These are phyloP conservation scores for Novumbra hubbsi DNA, from an alignment of 2,797 vertebrate species.

Conservation along the genomic window DNA sequence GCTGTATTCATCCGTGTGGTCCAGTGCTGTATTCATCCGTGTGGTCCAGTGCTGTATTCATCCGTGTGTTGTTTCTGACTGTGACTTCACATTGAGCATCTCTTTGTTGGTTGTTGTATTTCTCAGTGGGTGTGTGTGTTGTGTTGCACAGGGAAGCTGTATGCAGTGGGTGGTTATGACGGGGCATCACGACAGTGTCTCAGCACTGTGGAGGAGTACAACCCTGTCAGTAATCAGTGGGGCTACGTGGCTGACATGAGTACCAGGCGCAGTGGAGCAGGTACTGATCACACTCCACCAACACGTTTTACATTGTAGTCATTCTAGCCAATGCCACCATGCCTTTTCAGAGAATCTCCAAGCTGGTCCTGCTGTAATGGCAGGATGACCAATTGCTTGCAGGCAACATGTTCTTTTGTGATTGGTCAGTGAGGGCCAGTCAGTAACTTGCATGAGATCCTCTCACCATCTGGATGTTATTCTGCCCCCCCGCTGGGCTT, in stretches of 20 bases:
- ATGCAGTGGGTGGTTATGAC: conserved; percentile 93
- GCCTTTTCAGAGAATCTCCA: too few relatives aligned
- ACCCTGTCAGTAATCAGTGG: conserved; percentile 90
- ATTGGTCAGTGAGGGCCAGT: too few relatives aligned
- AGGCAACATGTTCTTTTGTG: too few relatives aligned
- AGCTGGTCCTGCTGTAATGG: too few relatives aligned
- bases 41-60: neutral
- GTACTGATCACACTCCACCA: conserved; percentile 62
- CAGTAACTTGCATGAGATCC: too few relatives aligned
- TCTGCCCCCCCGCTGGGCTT: too few relatives aligned
- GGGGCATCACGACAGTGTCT: conserved; percentile 95
- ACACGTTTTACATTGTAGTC: neutral
- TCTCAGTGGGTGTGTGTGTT: conserved; percentile 16
- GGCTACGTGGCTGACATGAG: conserved; percentile 92
- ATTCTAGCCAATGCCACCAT: too few relatives aligned
- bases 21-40: conserved; percentile 3
- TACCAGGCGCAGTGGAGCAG: conserved; percentile 94
- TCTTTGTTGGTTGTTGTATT: conserved; percentile 7
- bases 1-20: conserved; percentile 8
- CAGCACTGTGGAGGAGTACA: conserved; percentile 92
- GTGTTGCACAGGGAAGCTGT: conserved; percentile 81
- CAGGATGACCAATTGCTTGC: too few relatives aligned
- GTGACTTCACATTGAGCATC: neutral
- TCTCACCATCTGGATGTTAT: too few relatives aligned
- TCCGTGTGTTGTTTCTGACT: neutral